A percentile compares a stretch with the other conserved stretches of the same genome.
These are phyloP conservation scores for Eubasilissa regina DNA, from an alignment of 1,140 invertebrate species.

Conservation along the genomic window DNA sequence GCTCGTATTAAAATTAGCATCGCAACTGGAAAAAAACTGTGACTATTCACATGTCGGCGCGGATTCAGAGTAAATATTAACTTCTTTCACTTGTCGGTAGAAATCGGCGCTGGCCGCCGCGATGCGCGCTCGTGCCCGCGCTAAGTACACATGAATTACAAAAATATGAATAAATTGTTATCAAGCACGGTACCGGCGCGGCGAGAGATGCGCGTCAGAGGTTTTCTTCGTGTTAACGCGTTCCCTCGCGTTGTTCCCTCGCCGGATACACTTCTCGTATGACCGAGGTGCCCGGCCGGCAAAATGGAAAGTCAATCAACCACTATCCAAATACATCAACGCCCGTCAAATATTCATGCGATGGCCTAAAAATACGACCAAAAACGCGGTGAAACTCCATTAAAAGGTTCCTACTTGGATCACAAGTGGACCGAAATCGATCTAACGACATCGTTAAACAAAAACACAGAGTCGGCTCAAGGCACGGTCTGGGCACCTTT, in stretches of 20 bases:
- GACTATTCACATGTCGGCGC: constrained; percentile 5
- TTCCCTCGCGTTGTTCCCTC: not conserved
- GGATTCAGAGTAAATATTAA: constrained; percentile 34
- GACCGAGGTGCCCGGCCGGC: not conserved
- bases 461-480: no score
- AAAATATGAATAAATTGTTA: constrained; percentile 33
- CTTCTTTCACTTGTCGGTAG: constrained; percentile 44
- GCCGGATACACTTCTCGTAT: not conserved
- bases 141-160: constrained; percentile 41
- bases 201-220: constrained; percentile 30
- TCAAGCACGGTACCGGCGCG: constrained; percentile 36
- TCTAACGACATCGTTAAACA: constrained; percentile 9
- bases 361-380: constrained; percentile 8
- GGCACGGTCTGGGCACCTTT: no score
- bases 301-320: constrained; percentile 44
- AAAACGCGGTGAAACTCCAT: constrained; percentile 9
- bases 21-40: not conserved
- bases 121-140: constrained; percentile 24
- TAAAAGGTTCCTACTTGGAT: not conserved
- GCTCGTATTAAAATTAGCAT: not conserved
- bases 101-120: constrained; percentile 38
- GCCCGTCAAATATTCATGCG: constrained; percentile 24
- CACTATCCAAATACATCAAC: constrained; percentile 1
- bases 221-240: constrained; percentile 44
- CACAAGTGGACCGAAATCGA: constrained; percentile 16